These are phyloP conservation scores for fruit fly (Drosophila melanogaster) DNA, from an alignment of 1,140 invertebrate genomes.

Conservation along the genomic window Release_6_plus_ISO1_MT NT_033777.3:15186001-15186500, in stretches of 20 bases:
- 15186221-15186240: constrained; percentile 93
- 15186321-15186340: constrained; percentile 93
- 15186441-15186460: constrained; percentile 98
- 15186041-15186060: constrained; percentile 23
- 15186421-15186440: constrained; percentile 98
- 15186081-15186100: constrained; percentile 98
- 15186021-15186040: constrained; percentile 26
- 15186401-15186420: constrained; percentile 95
- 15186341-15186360: constrained; percentile 95
- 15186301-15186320: constrained; percentile 88
- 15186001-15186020: constrained; percentile 25
- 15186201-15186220: constrained; percentile 95
- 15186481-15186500: constrained; percentile 96
- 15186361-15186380: constrained; percentile 96
- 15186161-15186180: constrained; percentile 93
- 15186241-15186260: constrained; percentile 88
- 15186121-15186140: constrained; percentile 94
- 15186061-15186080: constrained; percentile 84
- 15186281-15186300: too few relatives aligned
- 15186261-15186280: too few relatives aligned
- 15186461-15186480: constrained; percentile 98
- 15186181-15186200: constrained; percentile 95
- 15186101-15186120: constrained; percentile 96
- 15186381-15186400: constrained; percentile 96
- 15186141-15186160: constrained; percentile 94